Percentiles rank a stretch among this genome's conserved stretches.
These are phyloP conservation scores for Byasa hedistus DNA, from an alignment of 2,888 invertebrate species.

Conservation along the genomic window DNA sequence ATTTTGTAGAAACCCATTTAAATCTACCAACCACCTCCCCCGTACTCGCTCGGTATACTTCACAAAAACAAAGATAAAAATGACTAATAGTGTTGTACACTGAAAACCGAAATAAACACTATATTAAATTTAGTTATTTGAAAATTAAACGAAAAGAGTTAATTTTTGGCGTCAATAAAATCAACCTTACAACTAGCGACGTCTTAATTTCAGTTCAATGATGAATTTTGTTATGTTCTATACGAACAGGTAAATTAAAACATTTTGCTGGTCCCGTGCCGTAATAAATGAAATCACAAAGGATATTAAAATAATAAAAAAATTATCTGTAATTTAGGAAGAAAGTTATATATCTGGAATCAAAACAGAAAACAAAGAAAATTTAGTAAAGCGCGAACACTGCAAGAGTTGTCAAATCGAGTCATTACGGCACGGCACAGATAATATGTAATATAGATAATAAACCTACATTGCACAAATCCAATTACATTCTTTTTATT, in stretches of 20 bases:
- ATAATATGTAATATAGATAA: constrained; percentile 32
- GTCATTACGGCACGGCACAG: constrained; percentile 27
- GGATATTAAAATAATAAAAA: background rate
- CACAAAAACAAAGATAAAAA: constrained; percentile 27
- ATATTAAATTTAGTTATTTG: constrained; percentile 35
- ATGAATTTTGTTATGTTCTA: constrained; percentile 13
- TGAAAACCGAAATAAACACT: constrained; percentile 37
- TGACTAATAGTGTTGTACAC: constrained; percentile 42
- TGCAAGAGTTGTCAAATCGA: constrained; percentile 17
- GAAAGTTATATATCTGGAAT: background rate
- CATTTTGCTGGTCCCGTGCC: constrained; percentile 7
- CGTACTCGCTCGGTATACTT: constrained; percentile 26
- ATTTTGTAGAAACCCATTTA: constrained; percentile 2
- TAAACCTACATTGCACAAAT: constrained; percentile 67
- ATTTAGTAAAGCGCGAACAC: constrained; percentile 1
- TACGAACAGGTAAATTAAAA: constrained; percentile 27
- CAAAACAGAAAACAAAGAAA: background rate
- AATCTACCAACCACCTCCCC: constrained; percentile 13
- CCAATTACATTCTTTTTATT: constrained; percentile 43
- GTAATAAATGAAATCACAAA: constrained; percentile 4
- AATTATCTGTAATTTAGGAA: background rate
- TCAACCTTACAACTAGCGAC: constrained; percentile 33
- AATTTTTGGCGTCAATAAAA: constrained; percentile 44
- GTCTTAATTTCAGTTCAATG: constrained; percentile 32
- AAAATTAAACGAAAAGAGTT: constrained; percentile 25